Percentiles rank a stretch among this genome's conserved stretches.
Evolutionary conservation across 64 coral and sea anemone species (phyloP).

Genomic region (Dendronephthya gigantea): DNA sequence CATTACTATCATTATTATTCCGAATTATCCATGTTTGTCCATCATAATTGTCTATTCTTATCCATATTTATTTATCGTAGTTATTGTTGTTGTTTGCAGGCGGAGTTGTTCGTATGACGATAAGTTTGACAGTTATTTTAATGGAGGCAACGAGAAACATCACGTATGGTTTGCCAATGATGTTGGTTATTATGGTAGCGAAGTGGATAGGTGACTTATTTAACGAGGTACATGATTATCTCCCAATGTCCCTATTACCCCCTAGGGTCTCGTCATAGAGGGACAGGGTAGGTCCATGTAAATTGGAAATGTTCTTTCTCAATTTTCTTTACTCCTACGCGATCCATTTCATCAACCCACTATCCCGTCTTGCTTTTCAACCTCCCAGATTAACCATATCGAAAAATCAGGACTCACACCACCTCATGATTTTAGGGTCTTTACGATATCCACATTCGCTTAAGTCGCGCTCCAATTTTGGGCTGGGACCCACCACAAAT

Average conservation of each 20-base stretch:
- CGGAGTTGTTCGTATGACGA: conserved; percentile 94
- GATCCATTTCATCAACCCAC: too few relatives aligned
- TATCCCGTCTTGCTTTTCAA: too few relatives aligned
- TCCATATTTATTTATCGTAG: not conserved
- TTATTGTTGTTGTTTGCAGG: too few relatives aligned
- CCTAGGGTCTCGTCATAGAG: too few relatives aligned
- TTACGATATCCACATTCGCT: not conserved
- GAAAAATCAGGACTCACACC: too few relatives aligned
- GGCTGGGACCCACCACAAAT: conserved; percentile 11
- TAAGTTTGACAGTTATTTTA: conserved; percentile 93
- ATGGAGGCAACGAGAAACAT: conserved; percentile 95
- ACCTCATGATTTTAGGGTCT: not conserved
- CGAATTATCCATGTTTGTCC: too few relatives aligned
- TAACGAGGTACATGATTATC: conserved; percentile 52
- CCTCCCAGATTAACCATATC: too few relatives aligned
- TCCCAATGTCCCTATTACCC: too few relatives aligned
- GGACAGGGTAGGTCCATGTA: too few relatives aligned
- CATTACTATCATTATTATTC: not conserved
- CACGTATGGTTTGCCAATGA: conserved; percentile 83
- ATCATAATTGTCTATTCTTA: too few relatives aligned
- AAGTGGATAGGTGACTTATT: conserved; percentile 96
- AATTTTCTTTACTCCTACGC: too few relatives aligned
- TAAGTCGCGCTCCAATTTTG: not conserved
- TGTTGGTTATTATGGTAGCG: conserved; percentile 80
- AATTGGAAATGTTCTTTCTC: too few relatives aligned